Base-by-base conservation (phyloP, 2,113 vertebrate genomes). In the Cynopterus brachyotis region DNA sequence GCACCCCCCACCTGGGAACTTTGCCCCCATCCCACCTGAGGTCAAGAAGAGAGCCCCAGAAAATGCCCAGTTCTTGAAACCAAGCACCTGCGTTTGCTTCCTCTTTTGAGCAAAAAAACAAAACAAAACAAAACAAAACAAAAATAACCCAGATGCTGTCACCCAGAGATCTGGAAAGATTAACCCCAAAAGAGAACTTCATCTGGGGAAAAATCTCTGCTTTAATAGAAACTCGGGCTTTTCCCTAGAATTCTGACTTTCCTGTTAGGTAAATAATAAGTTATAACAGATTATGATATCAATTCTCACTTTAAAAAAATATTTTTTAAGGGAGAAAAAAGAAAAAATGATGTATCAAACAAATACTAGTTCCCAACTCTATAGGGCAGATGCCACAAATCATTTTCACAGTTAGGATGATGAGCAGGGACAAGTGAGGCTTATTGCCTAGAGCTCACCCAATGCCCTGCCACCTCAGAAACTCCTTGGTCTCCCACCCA, bases 41-140 rank as follows among this genome's bases (percentile, higher is more conserved):
- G 42, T 57, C 35, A 66, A 53, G 91, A 40, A 79, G 42, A 37
- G 15, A 15, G 37, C 17, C 75, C 16, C 24, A n/a, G 69, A 87
- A 87, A 86, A 95, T 15, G 22, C 45, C 55, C 24, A n/a, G 15
- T 42, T 97, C 59, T 28, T 83, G 45, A 82, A 92, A 79, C n/a
- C 22, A 83, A 37, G 57, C n/a, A 75, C 47, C 47, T 87, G 91
- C 32, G 69, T 60, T 72, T 64, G 16, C 55, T 82, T 80, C 67
- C 57, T 89, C 35, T 26, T 95, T 40, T 83, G 11, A 73, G n/a
- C 26, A 37, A 96, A 95, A 37, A 96, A 95, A 75, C 5, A 75
- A 87, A 67, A n/a, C n/a, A n/a, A n/a, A n/a, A n/a, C n/a, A n/a
- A n/a, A n/a, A n/a, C n/a, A n/a, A n/a, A n/a, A n/a, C n/a, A n/a